These are phyloP conservation scores for Xylocopa sonorina DNA, from an alignment of 1,140 invertebrate genomes.

Conservation along the genomic window DNA sequence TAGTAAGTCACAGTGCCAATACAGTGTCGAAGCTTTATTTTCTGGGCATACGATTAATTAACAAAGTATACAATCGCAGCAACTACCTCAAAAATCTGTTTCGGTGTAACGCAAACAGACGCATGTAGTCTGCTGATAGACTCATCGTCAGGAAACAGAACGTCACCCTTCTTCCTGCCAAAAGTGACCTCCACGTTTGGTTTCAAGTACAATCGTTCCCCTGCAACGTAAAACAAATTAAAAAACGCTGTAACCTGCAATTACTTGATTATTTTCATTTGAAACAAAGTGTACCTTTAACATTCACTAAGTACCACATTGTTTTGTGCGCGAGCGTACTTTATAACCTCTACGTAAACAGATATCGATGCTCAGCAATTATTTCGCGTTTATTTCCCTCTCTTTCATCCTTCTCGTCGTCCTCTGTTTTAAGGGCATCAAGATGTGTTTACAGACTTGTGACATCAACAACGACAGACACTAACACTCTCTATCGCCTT, in stretches of 20 bases:
- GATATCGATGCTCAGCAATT: neutral
- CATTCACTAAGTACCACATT: slow-evolving; percentile 26
- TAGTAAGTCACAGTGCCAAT: too few species aligned
- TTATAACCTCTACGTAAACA: too few species aligned
- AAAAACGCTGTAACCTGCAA: neutral
- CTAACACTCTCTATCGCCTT: too few species aligned
- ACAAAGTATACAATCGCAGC: neutral
- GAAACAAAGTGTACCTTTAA: neutral
- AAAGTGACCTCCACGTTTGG: neutral
- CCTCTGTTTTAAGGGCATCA: too few species aligned
- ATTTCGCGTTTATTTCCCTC: too few species aligned
- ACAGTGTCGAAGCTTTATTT: too few species aligned
- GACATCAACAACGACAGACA: too few species aligned
- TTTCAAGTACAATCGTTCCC: neutral
- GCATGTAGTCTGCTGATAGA: slow-evolving; percentile 70
- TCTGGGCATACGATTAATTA: neutral
- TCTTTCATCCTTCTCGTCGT: too few species aligned
- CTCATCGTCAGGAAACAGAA: slow-evolving; percentile 61
- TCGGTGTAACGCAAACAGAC: slow-evolving; percentile 34
- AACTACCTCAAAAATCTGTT: slow-evolving; percentile 1
- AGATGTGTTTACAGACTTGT: too few species aligned
- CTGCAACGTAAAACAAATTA: neutral
- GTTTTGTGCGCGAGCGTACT: too few species aligned
- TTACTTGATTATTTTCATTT: neutral
- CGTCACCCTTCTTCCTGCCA: slow-evolving; percentile 58